phyloP scores from a whole-genome alignment of 2,888 invertebrate species.

The Hirtodrosophila confusa region DNA sequence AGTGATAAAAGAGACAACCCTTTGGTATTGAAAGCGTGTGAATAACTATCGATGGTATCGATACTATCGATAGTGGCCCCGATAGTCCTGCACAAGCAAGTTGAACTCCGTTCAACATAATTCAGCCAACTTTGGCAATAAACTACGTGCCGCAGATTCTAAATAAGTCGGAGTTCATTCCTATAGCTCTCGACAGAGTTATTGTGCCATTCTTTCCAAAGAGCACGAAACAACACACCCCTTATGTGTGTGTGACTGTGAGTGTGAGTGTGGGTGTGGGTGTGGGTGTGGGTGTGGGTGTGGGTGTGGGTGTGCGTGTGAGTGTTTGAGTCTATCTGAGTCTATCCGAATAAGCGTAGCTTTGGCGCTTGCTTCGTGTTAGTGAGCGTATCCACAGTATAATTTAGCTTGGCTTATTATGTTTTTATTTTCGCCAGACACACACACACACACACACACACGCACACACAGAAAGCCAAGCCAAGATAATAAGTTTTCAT shows the following conservation, averaged over 20 bases:
- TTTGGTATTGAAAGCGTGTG: too few relatives aligned
- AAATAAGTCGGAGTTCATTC: constrained; percentile 3
- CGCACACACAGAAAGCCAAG: background rate
- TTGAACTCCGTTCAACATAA: too few relatives aligned
- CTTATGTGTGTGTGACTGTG: constrained; percentile 15
- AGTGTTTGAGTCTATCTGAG: constrained; percentile 22
- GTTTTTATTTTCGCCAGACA: constrained; percentile 16
- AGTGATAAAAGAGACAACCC: too few relatives aligned
- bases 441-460: background rate
- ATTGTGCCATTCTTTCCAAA: too few relatives aligned
- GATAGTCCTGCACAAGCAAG: too few relatives aligned
- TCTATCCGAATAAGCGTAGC: constrained; percentile 33
- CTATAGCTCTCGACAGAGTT: constrained; percentile 12
- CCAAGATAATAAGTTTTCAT: constrained; percentile 62
- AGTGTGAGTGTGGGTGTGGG: background rate
- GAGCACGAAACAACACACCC: constrained; percentile 14
- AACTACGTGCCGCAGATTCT: background rate
- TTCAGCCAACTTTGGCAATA: background rate
- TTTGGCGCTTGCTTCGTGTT: constrained; percentile 10
- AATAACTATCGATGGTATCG: too few relatives aligned
- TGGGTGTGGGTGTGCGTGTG: background rate
- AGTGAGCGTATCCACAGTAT: constrained; percentile 11
- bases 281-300: constrained; percentile 3
- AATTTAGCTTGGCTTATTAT: constrained; percentile 29
- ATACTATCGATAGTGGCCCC: too few relatives aligned